Conservation (phyloP, 2,797 vertebrate genomes). For the Protosalanx chinensis region DNA sequence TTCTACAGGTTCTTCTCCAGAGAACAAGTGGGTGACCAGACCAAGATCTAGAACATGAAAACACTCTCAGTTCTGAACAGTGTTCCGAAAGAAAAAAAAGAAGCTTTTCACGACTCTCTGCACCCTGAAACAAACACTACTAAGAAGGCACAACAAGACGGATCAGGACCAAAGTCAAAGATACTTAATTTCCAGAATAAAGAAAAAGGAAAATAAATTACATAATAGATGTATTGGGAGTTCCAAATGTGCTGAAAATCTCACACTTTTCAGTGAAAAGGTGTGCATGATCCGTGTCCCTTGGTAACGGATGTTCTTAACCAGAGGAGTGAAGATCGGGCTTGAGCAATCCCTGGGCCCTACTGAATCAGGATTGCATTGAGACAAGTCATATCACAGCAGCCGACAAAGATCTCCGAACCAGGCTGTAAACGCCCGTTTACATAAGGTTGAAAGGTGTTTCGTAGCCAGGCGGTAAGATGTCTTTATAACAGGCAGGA, state of each 20-base stretch:
- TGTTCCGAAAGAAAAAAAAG: slow-evolving; percentile 37
- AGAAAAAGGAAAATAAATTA: neutral
- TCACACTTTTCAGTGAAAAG: neutral
- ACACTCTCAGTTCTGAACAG: slow-evolving; percentile 24
- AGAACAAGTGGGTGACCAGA: slow-evolving; percentile 29
- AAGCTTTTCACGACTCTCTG: slow-evolving; percentile 43
- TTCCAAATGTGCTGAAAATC: neutral
- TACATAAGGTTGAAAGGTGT: too few relatives aligned
- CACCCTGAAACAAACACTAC: slow-evolving; percentile 19
- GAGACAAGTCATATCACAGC: neutral
- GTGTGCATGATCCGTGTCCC: neutral
- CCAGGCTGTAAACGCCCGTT: neutral
- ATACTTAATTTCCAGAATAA: neutral
- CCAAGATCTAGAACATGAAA: slow-evolving; percentile 33
- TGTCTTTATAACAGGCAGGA: neutral
- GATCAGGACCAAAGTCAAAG: slow-evolving; percentile 19
- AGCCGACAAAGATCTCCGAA: neutral
- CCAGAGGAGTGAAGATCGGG: neutral
- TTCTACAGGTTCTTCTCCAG: slow-evolving; percentile 49
- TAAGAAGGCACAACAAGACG: slow-evolving; percentile 26
- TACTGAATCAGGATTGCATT: neutral
- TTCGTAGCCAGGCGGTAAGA: neutral
- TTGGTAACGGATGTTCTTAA: neutral
- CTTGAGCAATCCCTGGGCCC: neutral
- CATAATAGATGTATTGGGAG: neutral